phyloP scores from a whole-genome alignment of 2,113 vertebrate species.

The Ailurus styani region DNA sequence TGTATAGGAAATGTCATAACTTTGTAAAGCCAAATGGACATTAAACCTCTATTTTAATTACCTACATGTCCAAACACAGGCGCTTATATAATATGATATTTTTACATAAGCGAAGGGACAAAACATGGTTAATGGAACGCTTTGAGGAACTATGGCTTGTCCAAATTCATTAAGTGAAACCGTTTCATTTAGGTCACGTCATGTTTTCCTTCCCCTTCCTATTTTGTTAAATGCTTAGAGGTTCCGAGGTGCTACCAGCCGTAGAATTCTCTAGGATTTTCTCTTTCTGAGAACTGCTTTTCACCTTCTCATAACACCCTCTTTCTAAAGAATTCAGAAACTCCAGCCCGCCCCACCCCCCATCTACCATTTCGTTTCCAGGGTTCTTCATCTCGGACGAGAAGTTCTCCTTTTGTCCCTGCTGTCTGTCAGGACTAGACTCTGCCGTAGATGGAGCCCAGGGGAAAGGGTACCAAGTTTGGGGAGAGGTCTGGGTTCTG shows the following conservation, averaged over 20 bases:
- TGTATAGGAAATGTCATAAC: conserved; percentile 66
- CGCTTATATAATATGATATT: conserved; percentile 65
- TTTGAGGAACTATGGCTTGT: conserved; percentile 59
- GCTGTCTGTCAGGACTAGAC: neutral
- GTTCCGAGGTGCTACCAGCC: neutral
- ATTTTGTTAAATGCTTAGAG: conserved; percentile 21
- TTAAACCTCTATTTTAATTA: conserved; percentile 68
- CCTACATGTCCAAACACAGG: conserved; percentile 56
- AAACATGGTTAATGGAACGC: conserved; percentile 43
- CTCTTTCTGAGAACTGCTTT: neutral
- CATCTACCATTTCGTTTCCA: neutral
- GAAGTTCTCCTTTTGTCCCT: neutral
- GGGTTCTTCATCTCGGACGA: neutral
- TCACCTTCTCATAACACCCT: neutral
- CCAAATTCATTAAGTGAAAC: conserved; percentile 59
- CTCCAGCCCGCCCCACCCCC: fast-evolving
- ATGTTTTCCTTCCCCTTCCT: neutral
- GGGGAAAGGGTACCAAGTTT: neutral
- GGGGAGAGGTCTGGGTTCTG: neutral
- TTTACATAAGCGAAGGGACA: conserved; percentile 57
- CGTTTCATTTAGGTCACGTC: conserved; percentile 1
- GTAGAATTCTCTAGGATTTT: neutral
- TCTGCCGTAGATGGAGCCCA: neutral
- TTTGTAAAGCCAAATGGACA: conserved; percentile 59
- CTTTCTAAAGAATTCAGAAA: neutral